Evolutionary conservation across 2,113 vertebrate species (phyloP), one percentile per base, ranked within the genome.

Genomic region (Salvelinus sp.): DNA sequence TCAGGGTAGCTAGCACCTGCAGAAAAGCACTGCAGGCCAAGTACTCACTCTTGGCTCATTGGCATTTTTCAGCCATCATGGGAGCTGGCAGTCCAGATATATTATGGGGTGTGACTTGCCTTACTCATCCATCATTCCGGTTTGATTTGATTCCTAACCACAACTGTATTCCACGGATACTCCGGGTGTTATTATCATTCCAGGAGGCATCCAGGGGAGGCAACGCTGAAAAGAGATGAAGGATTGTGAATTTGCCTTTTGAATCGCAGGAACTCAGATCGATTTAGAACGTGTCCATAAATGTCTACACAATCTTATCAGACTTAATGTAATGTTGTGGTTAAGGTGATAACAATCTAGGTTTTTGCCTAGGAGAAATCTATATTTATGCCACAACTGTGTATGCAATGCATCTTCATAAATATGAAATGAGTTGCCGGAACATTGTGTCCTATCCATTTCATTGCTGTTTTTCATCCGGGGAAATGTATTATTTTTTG

Each of bases 201-300:
- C 78, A 73, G 69, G 79, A 86, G 80, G 79, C 48, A 65, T 86
- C 82, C 72, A 70, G 79, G 81, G 23, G 86, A 84, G 76, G 79
- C 67, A 86, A 90, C 88, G 84, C 87, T 82, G 82, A 88, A 88
- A 90, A 78, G 69, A 90, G 83, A 85, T 90, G 87, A 91, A 91
- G 86, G 84, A 91, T 91, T 80, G 82, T 58, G 47, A 88, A 85
- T 84, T 80, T n/a, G 77, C 83, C 76, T 78, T 89, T 89, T 87
- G 85, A 91, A 92, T 92, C 79, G 82, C 80, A 85, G 89, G 38
- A 87, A 87, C 85, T 71, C 68, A 7, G 86, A 90, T 88, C 68
- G 78, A 87, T 92, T 91, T 88, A 83, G 81, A 80, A 91, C 77
- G 84, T 88, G 90, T 89, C 85, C 84, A 85, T 87, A 90, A 90